phyloP scores from a whole-genome alignment of 2,113 vertebrate genomes.

The Scophthalmus maximus region DNA sequence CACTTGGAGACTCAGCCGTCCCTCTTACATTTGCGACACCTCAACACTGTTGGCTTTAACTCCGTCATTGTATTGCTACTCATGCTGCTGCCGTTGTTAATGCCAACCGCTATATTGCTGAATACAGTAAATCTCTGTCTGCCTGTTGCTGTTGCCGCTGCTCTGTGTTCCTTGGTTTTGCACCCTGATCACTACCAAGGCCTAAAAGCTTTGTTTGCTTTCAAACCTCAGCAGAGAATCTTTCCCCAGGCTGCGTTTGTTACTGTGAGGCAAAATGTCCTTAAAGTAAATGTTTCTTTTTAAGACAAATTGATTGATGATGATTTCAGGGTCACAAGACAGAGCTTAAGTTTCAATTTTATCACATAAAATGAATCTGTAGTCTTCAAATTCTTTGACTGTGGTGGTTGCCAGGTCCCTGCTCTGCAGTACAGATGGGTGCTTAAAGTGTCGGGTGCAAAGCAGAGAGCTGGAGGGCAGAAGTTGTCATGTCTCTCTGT shows the following conservation, averaged over 20 bases:
- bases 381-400: neutral
- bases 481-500: slow-evolving; percentile 84
- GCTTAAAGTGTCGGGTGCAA: slow-evolving; percentile 69
- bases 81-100: slow-evolving; percentile 56
- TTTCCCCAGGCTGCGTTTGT: slow-evolving; percentile 1
- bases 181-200: slow-evolving; percentile 61
- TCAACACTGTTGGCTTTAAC: slow-evolving; percentile 63
- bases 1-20: slow-evolving; percentile 17
- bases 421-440: neutral
- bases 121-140: slow-evolving; percentile 47
- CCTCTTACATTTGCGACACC: slow-evolving; percentile 48
- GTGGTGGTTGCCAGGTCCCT: slow-evolving; percentile 9
- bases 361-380: slow-evolving; percentile 12
- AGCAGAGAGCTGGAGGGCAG: slow-evolving; percentile 78
- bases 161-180: slow-evolving; percentile 79
- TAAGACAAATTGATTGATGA: neutral
- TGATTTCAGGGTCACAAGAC: neutral
- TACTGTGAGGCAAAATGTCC: too few relatives aligned
- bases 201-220: slow-evolving; percentile 51
- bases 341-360: slow-evolving; percentile 12
- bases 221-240: slow-evolving; percentile 18
- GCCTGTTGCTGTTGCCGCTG: slow-evolving; percentile 65
- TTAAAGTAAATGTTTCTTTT: neutral
- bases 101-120: slow-evolving; percentile 44
- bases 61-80: slow-evolving; percentile 49